These are phyloP conservation scores for Sinonovacula constricta DNA, from an alignment of 1,140 invertebrate genomes.

Conservation along the genomic window DNA sequence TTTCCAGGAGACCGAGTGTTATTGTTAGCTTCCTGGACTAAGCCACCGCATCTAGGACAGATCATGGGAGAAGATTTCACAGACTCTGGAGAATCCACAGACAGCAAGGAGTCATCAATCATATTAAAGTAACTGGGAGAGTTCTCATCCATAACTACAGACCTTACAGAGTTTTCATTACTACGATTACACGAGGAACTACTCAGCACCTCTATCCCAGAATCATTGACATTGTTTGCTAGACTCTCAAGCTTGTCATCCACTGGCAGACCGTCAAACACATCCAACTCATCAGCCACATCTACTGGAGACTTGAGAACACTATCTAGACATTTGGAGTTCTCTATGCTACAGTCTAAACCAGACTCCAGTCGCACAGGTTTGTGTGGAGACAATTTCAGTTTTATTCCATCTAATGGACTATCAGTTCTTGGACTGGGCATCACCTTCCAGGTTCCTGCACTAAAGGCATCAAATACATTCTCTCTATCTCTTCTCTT, in stretches of 20 bases:
- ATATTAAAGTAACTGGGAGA: constrained; percentile 47
- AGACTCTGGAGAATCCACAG: constrained; percentile 32
- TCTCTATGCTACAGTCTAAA: constrained; percentile 9
- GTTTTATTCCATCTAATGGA: constrained; percentile 25
- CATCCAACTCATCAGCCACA: constrained; percentile 15
- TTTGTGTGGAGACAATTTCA: constrained; percentile 48
- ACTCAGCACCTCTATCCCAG: constrained; percentile 45
- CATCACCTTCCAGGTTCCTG: constrained; percentile 42
- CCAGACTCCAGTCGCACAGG: constrained; percentile 15
- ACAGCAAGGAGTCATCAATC: constrained; percentile 29
- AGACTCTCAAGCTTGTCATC: constrained; percentile 28
- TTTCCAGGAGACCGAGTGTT: constrained; percentile 43
- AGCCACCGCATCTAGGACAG: constrained; percentile 40
- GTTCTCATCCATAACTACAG: constrained; percentile 36
- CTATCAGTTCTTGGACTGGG: constrained; percentile 36
- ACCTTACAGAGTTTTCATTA: constrained; percentile 47
- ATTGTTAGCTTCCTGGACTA: constrained; percentile 42
- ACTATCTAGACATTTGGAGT: constrained; percentile 24
- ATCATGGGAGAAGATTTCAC: constrained; percentile 40
- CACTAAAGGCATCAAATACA: constrained; percentile 48
- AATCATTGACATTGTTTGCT: constrained; percentile 46
- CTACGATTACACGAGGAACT: constrained; percentile 48
- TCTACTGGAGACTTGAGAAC: constrained; percentile 3
- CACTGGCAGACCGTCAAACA: constrained; percentile 24
- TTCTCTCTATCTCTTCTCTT: constrained; percentile 38